Base-by-base conservation (phyloP, 2,797 vertebrate genomes). In the Typhlichthys eigenmanni region DNA sequence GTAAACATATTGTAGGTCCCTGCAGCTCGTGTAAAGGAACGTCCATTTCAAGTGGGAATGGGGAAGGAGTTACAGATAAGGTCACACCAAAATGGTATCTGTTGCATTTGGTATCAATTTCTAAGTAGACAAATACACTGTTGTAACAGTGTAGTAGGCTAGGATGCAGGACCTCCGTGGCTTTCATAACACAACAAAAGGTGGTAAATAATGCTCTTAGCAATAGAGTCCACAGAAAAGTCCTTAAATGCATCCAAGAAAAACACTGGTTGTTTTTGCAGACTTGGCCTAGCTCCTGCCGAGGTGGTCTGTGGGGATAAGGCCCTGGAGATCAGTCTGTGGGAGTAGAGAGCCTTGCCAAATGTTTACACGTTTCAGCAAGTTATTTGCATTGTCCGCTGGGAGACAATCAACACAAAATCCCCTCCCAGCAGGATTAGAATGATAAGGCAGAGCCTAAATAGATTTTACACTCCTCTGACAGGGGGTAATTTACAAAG, bases 331-430 rank as follows among this genome's bases (percentile, higher is more conserved):
- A 78, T 71, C 32, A 77, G 64, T 59, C 74, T 60, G 71, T 29
- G 64, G 59, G 77, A 71, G 71, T 72, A 53, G 54, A 63, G 51
- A 64, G 68, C 69, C 65, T 78, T 81, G 85, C 68, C 80, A 82
- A 89, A 86, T 90, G 88, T 92, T 92, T 90, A 90, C 88, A 87
- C 80, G 79, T 86, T 83, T 85, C 79, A 76, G 58, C 76, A 55
- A 83, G 80, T 82, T 88, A 88, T 91, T 90, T 89, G 89, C 85
- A 86, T 89, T 87, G 87, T 88, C 88, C 76, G 45, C 75, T 6
- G 85, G 85, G 90, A 89, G 83, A 88, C 85, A 85, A 90, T 89
- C 87, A 86, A 88, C 83, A 78, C 80, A 82, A 81, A 79, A 77
- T 67, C 74, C 80, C 78, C 75, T 83, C 85, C 81, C 73, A 51